phyloP scores from a whole-genome alignment of 2,797 vertebrate genomes.

The Bradypodion ventrale region DNA sequence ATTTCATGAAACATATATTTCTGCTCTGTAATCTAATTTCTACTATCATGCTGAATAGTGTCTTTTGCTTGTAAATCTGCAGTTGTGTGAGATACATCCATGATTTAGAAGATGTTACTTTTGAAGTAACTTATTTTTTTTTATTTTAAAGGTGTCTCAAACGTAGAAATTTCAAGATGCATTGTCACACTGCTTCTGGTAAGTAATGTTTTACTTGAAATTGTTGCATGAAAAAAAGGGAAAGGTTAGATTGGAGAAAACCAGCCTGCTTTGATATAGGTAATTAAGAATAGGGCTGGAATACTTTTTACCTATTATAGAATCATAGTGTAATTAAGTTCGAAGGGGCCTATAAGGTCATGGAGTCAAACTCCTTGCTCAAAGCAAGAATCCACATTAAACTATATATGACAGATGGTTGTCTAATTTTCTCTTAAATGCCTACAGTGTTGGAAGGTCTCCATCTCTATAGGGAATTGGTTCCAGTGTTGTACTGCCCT shows the following conservation, averaged over 20 bases:
- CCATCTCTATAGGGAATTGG: too few species aligned
- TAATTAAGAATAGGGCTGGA: slow-evolving; percentile 79
- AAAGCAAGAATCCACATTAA: too few species aligned
- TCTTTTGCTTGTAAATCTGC: background rate
- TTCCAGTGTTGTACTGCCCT: too few species aligned
- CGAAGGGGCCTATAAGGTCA: too few species aligned
- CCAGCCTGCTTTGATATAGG: slow-evolving; percentile 79
- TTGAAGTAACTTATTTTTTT: background rate
- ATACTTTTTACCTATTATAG: slow-evolving; percentile 81
- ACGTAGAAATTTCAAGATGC: background rate
- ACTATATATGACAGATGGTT: too few species aligned
- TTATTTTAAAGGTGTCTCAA: background rate
- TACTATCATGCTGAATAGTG: background rate
- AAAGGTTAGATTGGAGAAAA: slow-evolving; percentile 71
- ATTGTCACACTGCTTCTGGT: background rate
- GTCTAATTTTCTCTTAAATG: too few species aligned
- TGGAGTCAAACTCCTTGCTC: too few species aligned
- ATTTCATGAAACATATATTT: background rate
- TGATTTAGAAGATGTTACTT: background rate
- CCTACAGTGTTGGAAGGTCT: too few species aligned
- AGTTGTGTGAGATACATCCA: background rate
- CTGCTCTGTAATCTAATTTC: background rate
- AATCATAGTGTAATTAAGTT: too few species aligned
- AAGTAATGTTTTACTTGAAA: background rate
- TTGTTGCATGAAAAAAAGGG: background rate